Conservation (phyloP, 2,888 invertebrate species). For the Teleiodes luculella region DNA sequence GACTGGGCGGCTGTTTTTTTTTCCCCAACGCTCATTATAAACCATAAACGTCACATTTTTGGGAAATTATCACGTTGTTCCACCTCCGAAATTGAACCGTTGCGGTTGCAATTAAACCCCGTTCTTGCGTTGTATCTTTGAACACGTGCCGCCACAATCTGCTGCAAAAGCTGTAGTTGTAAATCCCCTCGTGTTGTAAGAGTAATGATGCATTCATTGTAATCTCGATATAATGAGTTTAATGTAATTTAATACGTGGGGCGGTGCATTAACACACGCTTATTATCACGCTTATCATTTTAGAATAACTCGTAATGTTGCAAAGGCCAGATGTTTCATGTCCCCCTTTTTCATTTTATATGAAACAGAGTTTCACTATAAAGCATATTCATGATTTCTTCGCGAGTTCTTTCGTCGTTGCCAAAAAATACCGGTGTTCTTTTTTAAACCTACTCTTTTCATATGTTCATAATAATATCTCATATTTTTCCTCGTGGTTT, state of each 20-base stretch:
- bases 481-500: background rate
- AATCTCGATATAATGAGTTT: constrained; percentile 60
- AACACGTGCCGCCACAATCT: constrained; percentile 51
- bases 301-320: constrained; percentile 56
- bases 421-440: constrained; percentile 13
- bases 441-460: background rate
- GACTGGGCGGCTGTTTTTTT: constrained; percentile 39
- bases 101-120: constrained; percentile 38
- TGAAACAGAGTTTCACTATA: constrained; percentile 9
- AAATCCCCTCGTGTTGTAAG: constrained; percentile 37
- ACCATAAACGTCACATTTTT: constrained; percentile 46
- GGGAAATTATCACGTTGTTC: constrained; percentile 42
- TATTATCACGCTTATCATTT: constrained; percentile 70
- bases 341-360: constrained; percentile 2
- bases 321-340: constrained; percentile 44
- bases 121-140: constrained; percentile 44
- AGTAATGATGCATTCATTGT: constrained; percentile 40
- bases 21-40: constrained; percentile 32
- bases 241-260: constrained; percentile 65
- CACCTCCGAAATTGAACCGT: constrained; percentile 26
- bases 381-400: constrained; percentile 3
- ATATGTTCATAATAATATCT: background rate
- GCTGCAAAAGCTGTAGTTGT: constrained; percentile 39
- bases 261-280: constrained; percentile 61
- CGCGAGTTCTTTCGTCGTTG: constrained; percentile 19